Evolutionary conservation across 2,888 invertebrate genomes (phyloP), one percentile per base, ranked within the genome.

Genomic region (Tuta absoluta): DNA sequence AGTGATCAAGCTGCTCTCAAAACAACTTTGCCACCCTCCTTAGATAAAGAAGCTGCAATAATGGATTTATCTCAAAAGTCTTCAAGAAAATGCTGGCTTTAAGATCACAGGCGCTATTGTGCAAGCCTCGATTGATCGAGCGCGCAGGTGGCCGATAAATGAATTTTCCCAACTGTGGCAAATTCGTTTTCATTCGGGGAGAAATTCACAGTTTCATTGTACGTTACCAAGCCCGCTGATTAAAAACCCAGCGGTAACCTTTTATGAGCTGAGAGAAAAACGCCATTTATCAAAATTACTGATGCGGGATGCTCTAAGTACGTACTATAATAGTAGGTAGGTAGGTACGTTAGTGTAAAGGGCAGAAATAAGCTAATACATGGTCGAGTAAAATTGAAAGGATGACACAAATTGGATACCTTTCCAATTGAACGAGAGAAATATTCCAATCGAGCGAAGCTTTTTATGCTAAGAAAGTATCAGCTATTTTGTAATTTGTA

Each of bases 131-230:
- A 70, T 76, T 81, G 82, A 84, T 84, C 78, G 85, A 81, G 76
- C 74, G 73, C 77, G 75, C 84, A 85, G 85, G 85, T 85, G 85
- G 81, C 79, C 82, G 77, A 80, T 80, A 80, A 80, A 82, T 79
- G 79, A 81, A 81, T 80, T 84, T 82, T 81, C 48, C 76, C 74
- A 76, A 77, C 76, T 73, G 74, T 75, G 73, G 74, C 75, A 80
- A 84, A 84, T 86, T 83, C 80, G 82, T 85, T 86, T 84, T 78
- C 60, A 79, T 82, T 83, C 78, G 78, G 63, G 69, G 76, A 77
- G 77, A 79, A 77, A 49, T 49, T 48, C 38, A 48, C 49, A 14
- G 56, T 41, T 49, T 63, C 37, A 59, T 48, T 58, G 56, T 48
- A 59, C 28, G 33, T 53, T 23, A 23, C n/a, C 19, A 41, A 41